These are phyloP conservation scores for Patella pellucida DNA, from an alignment of 2,888 invertebrate genomes.

Conservation along the genomic window DNA sequence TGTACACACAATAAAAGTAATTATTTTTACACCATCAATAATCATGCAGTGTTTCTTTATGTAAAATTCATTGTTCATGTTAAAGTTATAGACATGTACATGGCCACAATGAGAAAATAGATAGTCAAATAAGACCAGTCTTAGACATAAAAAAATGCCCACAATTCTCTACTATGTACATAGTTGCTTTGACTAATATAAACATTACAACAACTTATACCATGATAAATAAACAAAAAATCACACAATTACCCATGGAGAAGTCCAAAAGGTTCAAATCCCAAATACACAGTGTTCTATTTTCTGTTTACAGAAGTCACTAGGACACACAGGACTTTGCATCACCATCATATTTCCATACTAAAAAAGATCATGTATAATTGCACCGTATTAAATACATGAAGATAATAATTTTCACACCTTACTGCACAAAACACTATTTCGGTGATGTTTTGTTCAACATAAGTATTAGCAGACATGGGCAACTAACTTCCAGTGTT, in stretches of 20 bases:
- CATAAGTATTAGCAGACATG: background rate
- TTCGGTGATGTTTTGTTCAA: background rate
- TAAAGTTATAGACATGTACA: background rate
- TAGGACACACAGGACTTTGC: conserved; percentile 4
- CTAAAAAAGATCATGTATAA: conserved; percentile 1
- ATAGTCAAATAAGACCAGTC: background rate
- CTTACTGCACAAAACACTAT: no score
- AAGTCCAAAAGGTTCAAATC: background rate
- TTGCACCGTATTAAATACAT: conserved; percentile 9
- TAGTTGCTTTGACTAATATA: conserved; percentile 6
- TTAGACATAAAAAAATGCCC: conserved; percentile 2
- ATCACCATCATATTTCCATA: conserved; percentile 1
- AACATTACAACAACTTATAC: conserved; percentile 9
- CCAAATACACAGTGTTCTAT: conserved; percentile 5
- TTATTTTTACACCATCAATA: background rate
- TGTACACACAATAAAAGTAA: background rate
- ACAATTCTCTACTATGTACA: conserved; percentile 11
- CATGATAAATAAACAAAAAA: conserved; percentile 4
- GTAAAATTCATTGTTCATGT: conserved; percentile 3
- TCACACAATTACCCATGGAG: conserved; percentile 8
- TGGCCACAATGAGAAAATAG: conserved; percentile 10
- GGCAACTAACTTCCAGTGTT: conserved; percentile 1
- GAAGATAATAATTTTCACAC: background rate
- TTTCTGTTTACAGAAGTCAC: conserved; percentile 10
- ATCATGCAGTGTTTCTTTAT: conserved; percentile 9